Percentiles rank a stretch among this genome's conserved stretches.
Conservation (phyloP, 92 coral and sea anemone genomes). For the Porites rus region DNA sequence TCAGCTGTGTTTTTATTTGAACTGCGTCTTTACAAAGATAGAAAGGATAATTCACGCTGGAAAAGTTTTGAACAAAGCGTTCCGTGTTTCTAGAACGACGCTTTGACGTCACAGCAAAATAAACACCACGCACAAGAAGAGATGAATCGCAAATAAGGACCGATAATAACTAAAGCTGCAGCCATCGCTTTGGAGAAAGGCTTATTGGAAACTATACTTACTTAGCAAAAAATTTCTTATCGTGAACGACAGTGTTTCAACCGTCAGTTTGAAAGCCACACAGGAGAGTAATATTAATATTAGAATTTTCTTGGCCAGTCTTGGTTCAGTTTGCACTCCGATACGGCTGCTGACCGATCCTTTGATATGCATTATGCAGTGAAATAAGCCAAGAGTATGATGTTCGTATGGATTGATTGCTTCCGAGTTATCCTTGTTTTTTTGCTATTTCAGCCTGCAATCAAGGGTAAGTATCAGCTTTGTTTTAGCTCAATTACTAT, state of each 20-base stretch:
- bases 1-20: too few species aligned
- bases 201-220: too few species aligned
- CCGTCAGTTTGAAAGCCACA: too few species aligned
- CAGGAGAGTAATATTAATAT: too few species aligned
- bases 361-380: background rate
- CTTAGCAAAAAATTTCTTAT: too few species aligned
- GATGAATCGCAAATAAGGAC: too few species aligned
- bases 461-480: slow-evolving; percentile 6
- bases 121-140: background rate
- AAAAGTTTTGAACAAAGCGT: slow-evolving; percentile 1
- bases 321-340: too few species aligned
- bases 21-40: too few species aligned
- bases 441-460: background rate
- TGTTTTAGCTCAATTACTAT: too few species aligned
- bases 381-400: background rate
- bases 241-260: too few species aligned
- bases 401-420: background rate
- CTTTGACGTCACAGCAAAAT: slow-evolving; percentile 22
- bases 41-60: background rate
- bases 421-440: background rate
- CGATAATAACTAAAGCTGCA: too few species aligned
- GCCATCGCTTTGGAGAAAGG: too few species aligned
- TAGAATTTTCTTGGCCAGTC: background rate
- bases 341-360: background rate
- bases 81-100: slow-evolving; percentile 16